Base-by-base conservation (phyloP, 2,113 vertebrate genomes). In the Meleagris gallopavo region DNA sequence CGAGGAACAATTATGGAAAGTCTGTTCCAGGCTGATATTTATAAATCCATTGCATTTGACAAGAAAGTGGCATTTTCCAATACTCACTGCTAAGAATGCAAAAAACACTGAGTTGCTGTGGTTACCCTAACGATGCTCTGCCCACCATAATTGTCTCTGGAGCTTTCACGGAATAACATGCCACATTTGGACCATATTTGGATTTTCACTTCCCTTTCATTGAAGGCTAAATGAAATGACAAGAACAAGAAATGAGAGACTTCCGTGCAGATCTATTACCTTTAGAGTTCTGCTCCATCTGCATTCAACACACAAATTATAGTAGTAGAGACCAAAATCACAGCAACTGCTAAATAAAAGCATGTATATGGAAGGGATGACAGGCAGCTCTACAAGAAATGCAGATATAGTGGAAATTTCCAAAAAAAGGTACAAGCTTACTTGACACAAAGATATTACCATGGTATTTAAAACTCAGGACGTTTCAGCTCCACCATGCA, bases 121-220 rank as follows among this genome's bases (percentile, higher is more conserved):
- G 93, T 96, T 95, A 96, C 93, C 83, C 73, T 62, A 9, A 24
- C 27, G 48, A 76, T 84, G 66, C 94, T 41, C 6, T 74, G 73
- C 95, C 93, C 94, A 75, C 93, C 90, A 4, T 1, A 27, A 84
- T 7, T 54, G 88, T 74, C 95, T 84, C 93, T 4, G 3, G 78
- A 93, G 93, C 83, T 62, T 76, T 57, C 86, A 70, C 86, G 86
- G 81, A 34, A 86, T 75, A 48, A 82, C 48, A 55, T 78, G 2
- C 90, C 77, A 36, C 85, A 10, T 88, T 86, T 58, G 84, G 82
- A 52, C 84, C 78, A 2, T 62, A 92, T 74, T 92, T 95, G 55
- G 93, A 4, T 86, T 93, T 92, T 91, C 89, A 93, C 88, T 88
- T 96, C 95, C 95, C 88, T 92, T 82, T 86, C 94, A 82, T 84